phyloP scores from a whole-genome alignment of 1,140 invertebrate genomes.

The Papilio dardanus region DNA sequence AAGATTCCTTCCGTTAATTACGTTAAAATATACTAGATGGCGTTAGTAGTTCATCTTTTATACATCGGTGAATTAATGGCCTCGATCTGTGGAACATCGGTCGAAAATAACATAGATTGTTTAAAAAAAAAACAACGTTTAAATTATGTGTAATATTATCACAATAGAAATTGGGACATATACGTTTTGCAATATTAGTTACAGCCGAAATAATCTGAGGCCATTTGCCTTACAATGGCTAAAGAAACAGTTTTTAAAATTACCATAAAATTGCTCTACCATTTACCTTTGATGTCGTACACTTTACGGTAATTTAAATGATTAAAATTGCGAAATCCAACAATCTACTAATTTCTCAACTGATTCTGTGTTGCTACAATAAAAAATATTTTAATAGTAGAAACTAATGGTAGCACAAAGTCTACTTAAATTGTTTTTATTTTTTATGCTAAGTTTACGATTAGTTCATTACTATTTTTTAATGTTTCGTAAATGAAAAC shows the following conservation, averaged over 20 bases:
- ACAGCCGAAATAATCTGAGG: not conserved
- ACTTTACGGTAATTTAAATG: not conserved
- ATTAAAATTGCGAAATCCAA: conserved; percentile 1
- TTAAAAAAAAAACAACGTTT: too few relatives aligned
- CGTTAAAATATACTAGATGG: conserved; percentile 14
- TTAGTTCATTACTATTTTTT: too few relatives aligned
- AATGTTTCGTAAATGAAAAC: too few relatives aligned
- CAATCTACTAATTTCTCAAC: not conserved
- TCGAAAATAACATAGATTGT: too few relatives aligned
- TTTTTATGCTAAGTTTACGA: too few relatives aligned
- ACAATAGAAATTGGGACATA: not conserved
- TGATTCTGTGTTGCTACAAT: not conserved
- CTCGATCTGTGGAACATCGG: not conserved
- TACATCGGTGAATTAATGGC: not conserved
- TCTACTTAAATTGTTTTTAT: too few relatives aligned
- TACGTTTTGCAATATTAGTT: not conserved
- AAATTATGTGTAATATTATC: not conserved
- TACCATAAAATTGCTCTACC: conserved; percentile 10
- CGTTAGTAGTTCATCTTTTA: not conserved
- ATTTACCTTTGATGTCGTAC: not conserved
- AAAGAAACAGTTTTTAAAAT: not conserved
- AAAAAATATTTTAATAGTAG: not conserved
- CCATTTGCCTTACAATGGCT: not conserved
- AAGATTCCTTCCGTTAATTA: not conserved
- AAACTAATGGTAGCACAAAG: too few relatives aligned